A percentile compares a stretch with the other conserved stretches of the same genome.
Evolutionary conservation across 2,888 invertebrate species (phyloP).

Genomic region (Trichopria drosophilae): DNA sequence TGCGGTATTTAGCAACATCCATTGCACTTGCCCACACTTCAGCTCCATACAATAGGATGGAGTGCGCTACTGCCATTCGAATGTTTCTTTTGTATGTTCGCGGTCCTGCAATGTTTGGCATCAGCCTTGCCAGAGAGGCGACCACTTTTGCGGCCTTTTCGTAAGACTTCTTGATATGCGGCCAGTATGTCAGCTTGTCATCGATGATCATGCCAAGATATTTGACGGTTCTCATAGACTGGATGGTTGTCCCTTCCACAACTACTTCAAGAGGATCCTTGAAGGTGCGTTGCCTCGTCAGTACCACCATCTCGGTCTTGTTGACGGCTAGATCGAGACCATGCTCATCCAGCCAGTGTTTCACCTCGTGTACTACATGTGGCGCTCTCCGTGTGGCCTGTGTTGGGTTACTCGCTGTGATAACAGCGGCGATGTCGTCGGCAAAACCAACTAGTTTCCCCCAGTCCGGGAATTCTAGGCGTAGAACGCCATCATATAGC

Average conservation of each 20-base stretch:
- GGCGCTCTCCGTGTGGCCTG: background rate
- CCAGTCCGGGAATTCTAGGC: too few species aligned
- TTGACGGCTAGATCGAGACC: slow-evolving; percentile 21
- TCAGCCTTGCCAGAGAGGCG: slow-evolving; percentile 16
- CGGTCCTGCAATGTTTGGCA: slow-evolving; percentile 22
- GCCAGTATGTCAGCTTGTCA: slow-evolving; percentile 17
- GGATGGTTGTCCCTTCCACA: background rate
- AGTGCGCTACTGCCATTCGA: slow-evolving; percentile 11
- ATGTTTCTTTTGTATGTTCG: slow-evolving; percentile 13
- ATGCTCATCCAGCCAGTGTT: background rate
- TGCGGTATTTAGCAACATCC: background rate
- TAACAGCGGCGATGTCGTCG: background rate
- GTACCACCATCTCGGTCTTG: slow-evolving; percentile 31
- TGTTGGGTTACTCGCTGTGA: background rate
- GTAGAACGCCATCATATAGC: too few species aligned
- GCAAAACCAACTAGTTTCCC: background rate
- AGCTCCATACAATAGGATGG: too few species aligned
- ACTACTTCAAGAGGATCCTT: background rate
- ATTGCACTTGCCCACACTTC: background rate
- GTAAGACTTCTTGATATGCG: background rate
- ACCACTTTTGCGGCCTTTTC: slow-evolving; percentile 14
- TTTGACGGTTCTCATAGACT: background rate
- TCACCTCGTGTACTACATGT: background rate
- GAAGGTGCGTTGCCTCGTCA: slow-evolving; percentile 24
- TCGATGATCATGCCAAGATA: slow-evolving; percentile 23